Percentiles rank a stretch among this genome's conserved stretches.
Evolutionary conservation across 2,888 invertebrate genomes (phyloP).

Genomic region (Oscheius onirici): DNA sequence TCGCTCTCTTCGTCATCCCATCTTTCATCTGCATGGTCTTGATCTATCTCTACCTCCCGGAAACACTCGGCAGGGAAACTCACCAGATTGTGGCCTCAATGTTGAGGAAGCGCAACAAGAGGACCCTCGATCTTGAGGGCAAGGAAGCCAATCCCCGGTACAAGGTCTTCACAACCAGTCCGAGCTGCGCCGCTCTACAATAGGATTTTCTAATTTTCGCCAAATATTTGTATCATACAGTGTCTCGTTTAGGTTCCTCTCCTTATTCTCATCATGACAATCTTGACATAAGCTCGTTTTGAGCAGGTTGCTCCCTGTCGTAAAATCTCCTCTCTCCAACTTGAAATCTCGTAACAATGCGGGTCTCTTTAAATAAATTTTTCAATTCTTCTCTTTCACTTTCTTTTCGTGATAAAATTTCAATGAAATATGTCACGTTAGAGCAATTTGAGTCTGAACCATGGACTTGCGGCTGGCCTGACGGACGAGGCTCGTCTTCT

Average conservation of each 20-base stretch:
- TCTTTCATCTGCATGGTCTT: constrained; percentile 56
- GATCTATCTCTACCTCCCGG: constrained; percentile 62
- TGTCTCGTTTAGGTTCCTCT: neutral
- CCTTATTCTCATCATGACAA: no score
- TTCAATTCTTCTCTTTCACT: neutral
- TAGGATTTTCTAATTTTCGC: neutral
- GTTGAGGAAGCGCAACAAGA: constrained; percentile 32
- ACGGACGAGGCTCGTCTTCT: constrained; percentile 14
- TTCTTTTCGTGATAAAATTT: neutral
- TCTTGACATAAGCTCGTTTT: neutral
- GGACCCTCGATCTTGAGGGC: constrained; percentile 8
- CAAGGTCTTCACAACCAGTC: constrained; percentile 25
- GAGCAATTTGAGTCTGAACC: constrained; percentile 21
- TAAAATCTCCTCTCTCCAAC: neutral
- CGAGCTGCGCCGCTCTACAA: constrained; percentile 21
- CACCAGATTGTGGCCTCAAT: constrained; percentile 52
- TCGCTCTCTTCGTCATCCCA: constrained; percentile 60
- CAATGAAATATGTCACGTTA: neutral
- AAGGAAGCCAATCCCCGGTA: constrained; percentile 7
- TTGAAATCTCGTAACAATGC: neutral
- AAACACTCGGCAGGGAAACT: constrained; percentile 58
- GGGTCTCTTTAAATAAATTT: neutral
- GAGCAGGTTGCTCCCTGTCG: neutral
- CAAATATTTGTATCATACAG: constrained; percentile 14
- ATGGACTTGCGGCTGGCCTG: constrained; percentile 30